Base-by-base conservation (phyloP, 1,140 invertebrate genomes). In the Cherax quadricarinatus region DNA sequence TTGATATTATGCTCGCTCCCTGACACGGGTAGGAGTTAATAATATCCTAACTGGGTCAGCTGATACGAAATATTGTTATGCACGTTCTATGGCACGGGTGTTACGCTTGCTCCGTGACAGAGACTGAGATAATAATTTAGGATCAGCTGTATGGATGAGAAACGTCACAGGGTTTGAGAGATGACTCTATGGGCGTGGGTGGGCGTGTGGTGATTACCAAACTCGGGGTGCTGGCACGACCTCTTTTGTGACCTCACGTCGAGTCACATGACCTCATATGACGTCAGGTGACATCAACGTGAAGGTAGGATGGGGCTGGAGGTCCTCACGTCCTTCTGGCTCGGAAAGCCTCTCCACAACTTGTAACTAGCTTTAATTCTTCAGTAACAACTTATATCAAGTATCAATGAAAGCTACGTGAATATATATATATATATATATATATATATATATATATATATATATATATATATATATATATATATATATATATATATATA, bases 251-350 rank as follows among this genome's bases (percentile, higher is more conserved):
- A 81, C 86, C 86, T 81, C 82, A 84, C 30, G 62, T 86, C 75
- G 66, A 53, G 89, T 90, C 89, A 91, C 89, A 53, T 91, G 89
- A 91, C 83, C 89, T 91, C 83, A 89, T 82, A 75, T 18, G 62
- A 86, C 85, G 70, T 86, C 85, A 86, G 53, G 70, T 86, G 85
- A 86, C n/a, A 30, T 73, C 62, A 62, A 88, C 87, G 78, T 88
- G 78, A 62, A 60, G 86, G 53, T 60, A 60, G 49, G 2, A 6
- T 49, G 53, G 53, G 53, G 53, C 53, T 51, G 66, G 24, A 1
- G 60, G 48, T 78, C 85, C 85, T 57, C 85, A 57, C n/a, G 3
- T 57, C 53, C 53, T 57, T 60, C 81, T 87, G 70, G 70, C 70
- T 75, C n/a, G 14, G 53, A 14, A 57, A 14, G 53, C 53, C 14